Evolutionary conservation across 2,797 vertebrate species (phyloP).

Genomic region (Poeciliopsis paucimaculata): DNA sequence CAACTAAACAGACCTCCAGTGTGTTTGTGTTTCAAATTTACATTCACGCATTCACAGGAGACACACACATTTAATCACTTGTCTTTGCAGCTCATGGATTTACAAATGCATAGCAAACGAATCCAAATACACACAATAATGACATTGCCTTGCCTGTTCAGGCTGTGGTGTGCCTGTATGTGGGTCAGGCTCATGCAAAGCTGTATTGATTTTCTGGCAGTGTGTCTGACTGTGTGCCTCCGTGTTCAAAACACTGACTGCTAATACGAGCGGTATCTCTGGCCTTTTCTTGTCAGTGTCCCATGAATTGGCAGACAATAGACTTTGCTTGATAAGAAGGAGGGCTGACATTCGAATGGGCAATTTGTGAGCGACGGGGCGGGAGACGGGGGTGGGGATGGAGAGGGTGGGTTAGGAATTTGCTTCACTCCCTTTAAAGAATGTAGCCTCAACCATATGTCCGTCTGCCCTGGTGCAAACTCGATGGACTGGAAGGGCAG

Average conservation of each 20-base stretch:
- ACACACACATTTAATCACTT: neutral
- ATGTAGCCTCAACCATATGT: constrained; percentile 81
- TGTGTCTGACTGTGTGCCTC: constrained; percentile 68
- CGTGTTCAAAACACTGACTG: constrained; percentile 65
- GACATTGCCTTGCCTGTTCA: constrained; percentile 40
- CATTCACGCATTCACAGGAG: neutral
- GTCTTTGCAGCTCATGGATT: neutral
- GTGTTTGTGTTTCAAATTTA: neutral
- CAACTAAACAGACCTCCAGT: constrained; percentile 19
- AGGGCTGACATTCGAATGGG: constrained; percentile 77
- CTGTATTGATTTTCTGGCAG: constrained; percentile 83
- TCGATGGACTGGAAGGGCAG: constrained; percentile 75
- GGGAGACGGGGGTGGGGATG: constrained; percentile 48
- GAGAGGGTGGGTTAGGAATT: constrained; percentile 72
- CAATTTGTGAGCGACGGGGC: constrained; percentile 75
- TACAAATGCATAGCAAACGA: constrained; percentile 25
- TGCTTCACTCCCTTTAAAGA: constrained; percentile 77
- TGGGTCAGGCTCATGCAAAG: constrained; percentile 83
- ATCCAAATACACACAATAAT: constrained; percentile 45
- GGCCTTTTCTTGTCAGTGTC: constrained; percentile 64
- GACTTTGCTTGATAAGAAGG: constrained; percentile 77
- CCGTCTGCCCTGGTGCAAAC: constrained; percentile 74
- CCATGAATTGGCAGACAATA: constrained; percentile 76
- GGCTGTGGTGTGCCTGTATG: constrained; percentile 73
- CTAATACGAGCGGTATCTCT: constrained; percentile 67